Evolutionary conservation across 92 coral and sea anemone species (phyloP).

Genomic region (Nematostella vectensis): DNA sequence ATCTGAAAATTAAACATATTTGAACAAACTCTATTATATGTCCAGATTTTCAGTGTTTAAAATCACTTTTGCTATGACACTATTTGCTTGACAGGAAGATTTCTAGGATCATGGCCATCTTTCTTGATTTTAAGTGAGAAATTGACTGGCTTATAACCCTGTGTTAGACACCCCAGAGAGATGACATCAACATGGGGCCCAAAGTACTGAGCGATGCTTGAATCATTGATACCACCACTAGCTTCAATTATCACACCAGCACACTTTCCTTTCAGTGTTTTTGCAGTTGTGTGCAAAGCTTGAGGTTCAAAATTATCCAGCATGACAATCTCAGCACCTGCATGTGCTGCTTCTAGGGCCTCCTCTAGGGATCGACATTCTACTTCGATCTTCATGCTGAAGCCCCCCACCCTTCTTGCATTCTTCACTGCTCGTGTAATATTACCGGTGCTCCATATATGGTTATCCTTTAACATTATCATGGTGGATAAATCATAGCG

Average conservation of each 20-base stretch:
- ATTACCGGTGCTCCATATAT: conserved; percentile 88
- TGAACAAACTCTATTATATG: no score
- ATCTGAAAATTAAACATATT: no score
- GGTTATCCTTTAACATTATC: conserved; percentile 98
- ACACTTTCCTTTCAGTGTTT: conserved; percentile 59
- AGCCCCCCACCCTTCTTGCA: conserved; percentile 85
- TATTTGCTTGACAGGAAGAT: no score
- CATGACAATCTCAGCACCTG: conserved; percentile 92
- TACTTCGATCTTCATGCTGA: conserved; percentile 91
- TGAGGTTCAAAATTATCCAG: conserved; percentile 79
- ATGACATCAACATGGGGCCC: conserved; percentile 80
- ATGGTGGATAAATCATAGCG: conserved; percentile 86
- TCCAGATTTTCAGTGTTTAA: no score
- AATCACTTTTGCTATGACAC: no score
- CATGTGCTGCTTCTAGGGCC: conserved; percentile 75
- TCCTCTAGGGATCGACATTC: conserved; percentile 89
- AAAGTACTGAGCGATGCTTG: conserved; percentile 64
- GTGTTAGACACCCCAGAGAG: conserved; percentile 85
- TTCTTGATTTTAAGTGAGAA: conserved; percentile 84
- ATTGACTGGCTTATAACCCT: conserved; percentile 69
- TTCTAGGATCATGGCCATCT: conserved; percentile 73
- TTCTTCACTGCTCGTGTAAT: conserved; percentile 62
- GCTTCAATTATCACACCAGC: conserved; percentile 81
- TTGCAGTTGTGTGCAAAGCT: conserved; percentile 74
- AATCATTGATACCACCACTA: conserved; percentile 81